These are phyloP conservation scores for Drosophila busckii DNA, from an alignment of 1,140 invertebrate genomes.

Conservation along the genomic window DNA sequence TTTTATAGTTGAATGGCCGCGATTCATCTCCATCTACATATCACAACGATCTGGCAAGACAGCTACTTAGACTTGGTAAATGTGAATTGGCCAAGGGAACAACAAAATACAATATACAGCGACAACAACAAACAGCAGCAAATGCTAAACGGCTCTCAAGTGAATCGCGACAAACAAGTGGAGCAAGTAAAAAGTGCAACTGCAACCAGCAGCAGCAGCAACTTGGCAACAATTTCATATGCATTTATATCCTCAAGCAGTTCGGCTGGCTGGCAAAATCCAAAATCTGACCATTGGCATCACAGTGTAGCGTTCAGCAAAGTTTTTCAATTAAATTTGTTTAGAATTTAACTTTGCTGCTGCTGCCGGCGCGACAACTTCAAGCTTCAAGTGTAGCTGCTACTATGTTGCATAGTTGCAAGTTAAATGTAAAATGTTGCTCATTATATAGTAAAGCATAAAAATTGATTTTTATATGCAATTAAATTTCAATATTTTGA, in stretches of 20 bases:
- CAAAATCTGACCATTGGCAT: slow-evolving; percentile 54
- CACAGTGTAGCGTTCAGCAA: slow-evolving; percentile 36
- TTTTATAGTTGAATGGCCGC: slow-evolving; percentile 38
- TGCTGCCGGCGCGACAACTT: slow-evolving; percentile 11
- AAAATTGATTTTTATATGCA: too few species aligned
- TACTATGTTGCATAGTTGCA: too few species aligned
- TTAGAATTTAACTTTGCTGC: slow-evolving; percentile 69
- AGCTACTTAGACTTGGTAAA: too few species aligned
- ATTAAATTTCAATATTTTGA: too few species aligned
- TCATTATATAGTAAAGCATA: too few species aligned
- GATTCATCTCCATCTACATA: slow-evolving; percentile 39
- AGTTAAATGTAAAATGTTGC: slow-evolving; percentile 36
- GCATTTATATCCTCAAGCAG: slow-evolving; percentile 49
- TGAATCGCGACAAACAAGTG: slow-evolving; percentile 52
- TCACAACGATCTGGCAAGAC: slow-evolving; percentile 20
- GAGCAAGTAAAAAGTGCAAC: slow-evolving; percentile 11
- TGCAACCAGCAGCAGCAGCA: slow-evolving; percentile 30
- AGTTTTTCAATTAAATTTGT: slow-evolving; percentile 75
- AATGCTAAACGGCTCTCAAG: slow-evolving; percentile 63
- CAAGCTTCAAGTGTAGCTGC: slow-evolving; percentile 18
- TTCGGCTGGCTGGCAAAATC: background rate
- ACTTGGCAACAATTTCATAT: slow-evolving; percentile 67
- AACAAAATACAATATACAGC: background rate
- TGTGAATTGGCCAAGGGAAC: too few species aligned
- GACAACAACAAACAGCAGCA: background rate